Base-by-base conservation (phyloP, 2,797 vertebrate genomes). In the Eulemur albifrons region DNA sequence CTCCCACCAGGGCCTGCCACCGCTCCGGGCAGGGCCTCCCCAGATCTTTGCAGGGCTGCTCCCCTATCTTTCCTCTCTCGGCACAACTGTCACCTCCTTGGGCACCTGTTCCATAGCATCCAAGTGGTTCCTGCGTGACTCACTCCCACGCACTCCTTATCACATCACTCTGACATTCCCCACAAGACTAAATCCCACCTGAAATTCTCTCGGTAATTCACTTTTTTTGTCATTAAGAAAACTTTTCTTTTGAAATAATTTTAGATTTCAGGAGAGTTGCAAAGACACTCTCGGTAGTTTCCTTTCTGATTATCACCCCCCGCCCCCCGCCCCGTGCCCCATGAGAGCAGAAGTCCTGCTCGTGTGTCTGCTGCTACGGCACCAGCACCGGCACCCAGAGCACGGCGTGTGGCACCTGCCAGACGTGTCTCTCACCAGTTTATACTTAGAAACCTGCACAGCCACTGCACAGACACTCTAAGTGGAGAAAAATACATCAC, bases 321-420 rank as follows among this genome's bases (percentile, higher is more conserved):
- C 81, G 2, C 9, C 43, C 40, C 5, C 9, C 50, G 45, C 21
- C 52, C 54, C 17, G 0, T 3, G 48, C 21, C 30, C 30, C 7
- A 0, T 0, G 1, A 45, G 18, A 63, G 18, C 43, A n/a, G 38
- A 67, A 1, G 38, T 50, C 30, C 69, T 7, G 4, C 20, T 48
- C 3, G 2, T 11, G 25, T 4, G 10, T 35, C 14, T n/a, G 38
- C 10, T 8, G 43, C 30, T 18, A 2, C 23, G 40, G 48, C 5
- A 12, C 27, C 30, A 5, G 21, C 0, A 14, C 27, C 30, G 7
- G 21, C 0, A 14, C 0, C 12, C 7, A 13, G 72, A 70, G 54
- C 38, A 11, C 0, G 0, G 45, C 0, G 11, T 0, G 0, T 1
- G 23, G 38, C 90, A 20, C 59, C 11, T 0, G 2, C 65, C 38